Evolutionary conservation across 2,113 vertebrate genomes (phyloP), one percentile per base, ranked within the genome.

Genomic region (Acrocephalus arundinaceus): DNA sequence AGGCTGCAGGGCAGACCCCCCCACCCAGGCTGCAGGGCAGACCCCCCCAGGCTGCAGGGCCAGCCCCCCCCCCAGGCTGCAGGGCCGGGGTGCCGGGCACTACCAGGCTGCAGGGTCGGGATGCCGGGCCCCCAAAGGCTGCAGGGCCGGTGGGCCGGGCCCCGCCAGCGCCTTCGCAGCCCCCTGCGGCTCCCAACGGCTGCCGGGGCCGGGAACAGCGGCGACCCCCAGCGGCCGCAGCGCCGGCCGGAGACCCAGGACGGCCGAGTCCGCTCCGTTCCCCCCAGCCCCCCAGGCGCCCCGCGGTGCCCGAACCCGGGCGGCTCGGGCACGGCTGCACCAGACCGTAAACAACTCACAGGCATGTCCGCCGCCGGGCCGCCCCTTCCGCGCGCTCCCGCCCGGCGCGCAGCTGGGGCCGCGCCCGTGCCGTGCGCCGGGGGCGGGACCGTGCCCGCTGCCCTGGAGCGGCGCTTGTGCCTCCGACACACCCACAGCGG

Each of bases 401-500:
- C 25, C 13, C 41, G 7, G 35, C 35, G 31, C 39, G 31, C 65
- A 18, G 31, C 65, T 46, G 37, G 4, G 1, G 81, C 70, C 59
- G 70, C 59, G 49, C 61, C 82, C 6, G 58, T 39, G 82, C 48
- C 7, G 48, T 7, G 70, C 9, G 61, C 2, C 51, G 16, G 61
- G 62, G 72, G 52, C 72, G 72, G 83, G 52, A 21, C 20, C 18
- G 62, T 0, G 5, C 8, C 24, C 66, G 51, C 71, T 2, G 71
- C 61, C 2, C 10, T 37, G 16, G 49, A 17, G 48, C 51, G 0
- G 30, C 52, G 5, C 52, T 1, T 1, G 54, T 3, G 20, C 17
- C 24, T 25, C 20, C 35, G 0, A 0, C 24, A 1, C 52, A 0
- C 3, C 30, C 0, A 0, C 5, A 6, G 4, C 23, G 7, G 18